Evolutionary conservation across 2,113 vertebrate genomes (phyloP), one percentile per base, ranked within the genome.

Genomic region (Indri indri): DNA sequence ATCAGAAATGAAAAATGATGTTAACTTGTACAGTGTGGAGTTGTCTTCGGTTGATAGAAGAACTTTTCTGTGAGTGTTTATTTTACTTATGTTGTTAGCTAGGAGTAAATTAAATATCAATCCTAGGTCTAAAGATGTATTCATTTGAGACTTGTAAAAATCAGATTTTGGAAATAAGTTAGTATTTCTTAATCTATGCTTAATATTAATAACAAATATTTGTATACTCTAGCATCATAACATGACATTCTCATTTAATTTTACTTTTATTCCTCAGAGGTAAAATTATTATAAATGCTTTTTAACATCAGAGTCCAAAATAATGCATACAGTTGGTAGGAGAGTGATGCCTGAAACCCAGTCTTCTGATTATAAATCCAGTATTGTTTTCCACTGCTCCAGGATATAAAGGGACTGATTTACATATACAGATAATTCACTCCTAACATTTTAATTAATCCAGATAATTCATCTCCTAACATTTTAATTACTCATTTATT

Each of bases 51-150:
- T 32, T 57, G 45, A 68, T 68, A 32, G n/a, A 88, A 66, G 25
- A 93, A 68, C 71, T 57, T 88, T 50, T 68, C 77, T 74, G 86
- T 92, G 92, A 96, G 73, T 97, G 27, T 73, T 18, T 74, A 73
- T 74, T 95, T 82, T 47, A 65, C 42, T 68, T 37, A 34, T 70
- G 10, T 80, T 52, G 30, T 95, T 88, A 86, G 52, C 9, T 18
- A 66, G 73, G 18, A 37, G 30, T 22, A 68, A 91, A 74, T 73
- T 52, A 88, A 88, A 34, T 83, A 80, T 74, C 6, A 40, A 37
- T 61, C 27, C 4, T 47, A 74, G 23, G 59, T 94, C 37, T 65
- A 95, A 90, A 90, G 61, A 74, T 40, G 30, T 47, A 23, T 27
- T 94, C 65, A 89, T 63, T 34, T 59, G 73, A 96, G 14, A 14